Evolutionary conservation across 2,113 vertebrate species (phyloP), one percentile per base, ranked within the genome.

Genomic region (Gopherus evgoodei): DNA sequence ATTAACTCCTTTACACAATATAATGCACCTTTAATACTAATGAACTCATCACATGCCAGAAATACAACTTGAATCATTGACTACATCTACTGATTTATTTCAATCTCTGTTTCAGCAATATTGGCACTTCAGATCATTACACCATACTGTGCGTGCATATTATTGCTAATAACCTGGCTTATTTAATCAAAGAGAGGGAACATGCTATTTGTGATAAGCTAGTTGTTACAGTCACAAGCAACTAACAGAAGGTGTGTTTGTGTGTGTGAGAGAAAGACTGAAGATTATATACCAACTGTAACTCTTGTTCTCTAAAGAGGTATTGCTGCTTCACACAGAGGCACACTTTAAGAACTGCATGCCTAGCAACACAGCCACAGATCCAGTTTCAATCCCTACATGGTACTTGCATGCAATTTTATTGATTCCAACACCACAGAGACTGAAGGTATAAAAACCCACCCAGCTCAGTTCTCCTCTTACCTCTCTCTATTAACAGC

Each of bases 1-100:
- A 76, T 27, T 76, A 76, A 76, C 42, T 11, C 12, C 42, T 38
- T 69, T 44, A 44, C 25, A 76, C 44, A 76, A 7, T 27, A 76
- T 76, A 44, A 76, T 25, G 42, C 38, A 76, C 42, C 72, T 25
- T 44, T 44, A 76, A 44, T 44, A 24, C 2, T 42, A 44, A 76
- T 1, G 49, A 65, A 54, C 29, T 24, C 10, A 19, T 24, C 27
- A 1, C 0, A 2, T 54, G 84, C 49, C 27, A 0, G 0, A 82
- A 85, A 35, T 0, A 27, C 62, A 85, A 47, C 54, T 78, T 3
- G 6, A 5, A 5, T 27, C 5, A 42, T 1, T 10, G 1, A 13
- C 38, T 17, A n/a, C 0, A 5, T 25, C 27, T 25, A 24, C 14
- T 27, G 35, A 11, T n/a, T 90, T 82, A 10, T 52, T 88, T 81